phyloP scores from a whole-genome alignment of 2,888 invertebrate species.

The Zhengitettix transpicula region DNA sequence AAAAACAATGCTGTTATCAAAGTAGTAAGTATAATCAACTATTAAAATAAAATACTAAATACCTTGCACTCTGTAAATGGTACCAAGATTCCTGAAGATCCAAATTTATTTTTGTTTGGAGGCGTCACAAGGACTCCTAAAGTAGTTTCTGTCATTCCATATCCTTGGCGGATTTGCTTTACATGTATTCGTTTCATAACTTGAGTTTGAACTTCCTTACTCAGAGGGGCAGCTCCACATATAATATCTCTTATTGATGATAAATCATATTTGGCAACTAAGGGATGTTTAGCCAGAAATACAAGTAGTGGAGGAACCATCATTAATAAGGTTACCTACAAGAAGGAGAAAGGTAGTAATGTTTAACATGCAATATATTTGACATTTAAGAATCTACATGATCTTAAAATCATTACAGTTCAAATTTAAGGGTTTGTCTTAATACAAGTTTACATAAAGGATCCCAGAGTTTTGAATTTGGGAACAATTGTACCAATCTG shows the following conservation, averaged over 20 bases:
- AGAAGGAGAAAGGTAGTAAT: neutral
- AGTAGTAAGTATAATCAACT: too few relatives aligned
- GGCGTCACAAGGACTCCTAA: slow-evolving; percentile 35
- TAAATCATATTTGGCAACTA: slow-evolving; percentile 59
- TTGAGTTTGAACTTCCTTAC: slow-evolving; percentile 41
- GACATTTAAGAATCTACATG: too few relatives aligned
- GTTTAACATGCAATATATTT: too few relatives aligned
- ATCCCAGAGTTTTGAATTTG: too few relatives aligned
- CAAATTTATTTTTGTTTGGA: slow-evolving; percentile 17
- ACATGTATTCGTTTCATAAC: slow-evolving; percentile 18
- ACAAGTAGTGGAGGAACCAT: slow-evolving; percentile 74
- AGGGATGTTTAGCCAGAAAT: slow-evolving; percentile 66
- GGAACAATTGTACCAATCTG: too few relatives aligned
- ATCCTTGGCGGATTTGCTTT: slow-evolving; percentile 47
- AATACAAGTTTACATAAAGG: too few relatives aligned
- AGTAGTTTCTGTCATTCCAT: slow-evolving; percentile 68
- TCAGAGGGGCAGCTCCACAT: slow-evolving; percentile 71
- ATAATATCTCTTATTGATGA: slow-evolving; percentile 50
- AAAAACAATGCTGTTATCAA: too few relatives aligned
- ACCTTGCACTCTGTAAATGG: neutral
- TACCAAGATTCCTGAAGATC: slow-evolving; percentile 14
- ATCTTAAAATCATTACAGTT: too few relatives aligned
- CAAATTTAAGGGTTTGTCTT: too few relatives aligned
- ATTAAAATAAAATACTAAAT: neutral
- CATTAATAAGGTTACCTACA: slow-evolving; percentile 43